A percentile compares a stretch with the other conserved stretches of the same genome.
These are phyloP conservation scores for Aphyosemion australe DNA, from an alignment of 2,113 vertebrate genomes.

Conservation along the genomic window DNA sequence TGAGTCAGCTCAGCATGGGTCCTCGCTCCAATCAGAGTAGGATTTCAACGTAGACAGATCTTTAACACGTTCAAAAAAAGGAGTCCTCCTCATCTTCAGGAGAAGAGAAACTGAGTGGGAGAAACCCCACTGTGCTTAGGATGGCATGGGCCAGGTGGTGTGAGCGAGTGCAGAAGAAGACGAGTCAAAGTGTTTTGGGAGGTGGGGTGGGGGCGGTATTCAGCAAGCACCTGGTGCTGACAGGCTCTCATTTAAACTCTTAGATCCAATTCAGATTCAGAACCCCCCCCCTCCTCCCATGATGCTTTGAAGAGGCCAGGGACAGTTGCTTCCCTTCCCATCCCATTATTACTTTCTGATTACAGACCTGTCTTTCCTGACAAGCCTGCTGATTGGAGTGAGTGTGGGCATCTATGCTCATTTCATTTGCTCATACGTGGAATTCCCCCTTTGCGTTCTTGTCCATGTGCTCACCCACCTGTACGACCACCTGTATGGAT, in stretches of 20 bases:
- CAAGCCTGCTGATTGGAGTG: slow-evolving; percentile 57
- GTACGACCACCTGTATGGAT: slow-evolving; percentile 40
- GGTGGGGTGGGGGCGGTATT: slow-evolving; percentile 46
- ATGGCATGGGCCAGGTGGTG: slow-evolving; percentile 66
- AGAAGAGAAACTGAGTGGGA: slow-evolving; percentile 46
- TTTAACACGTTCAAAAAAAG: slow-evolving; percentile 54
- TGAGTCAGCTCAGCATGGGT: slow-evolving; percentile 56
- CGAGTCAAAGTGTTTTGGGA: slow-evolving; percentile 36
- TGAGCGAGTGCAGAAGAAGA: slow-evolving; percentile 50
- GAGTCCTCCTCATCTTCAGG: slow-evolving; percentile 41
- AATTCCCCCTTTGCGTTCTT: slow-evolving; percentile 21
- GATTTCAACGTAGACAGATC: slow-evolving; percentile 57
- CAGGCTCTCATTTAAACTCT: slow-evolving; percentile 63
- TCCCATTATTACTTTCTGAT: slow-evolving; percentile 68
- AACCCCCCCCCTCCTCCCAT: slow-evolving; percentile 19
- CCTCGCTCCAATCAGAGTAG: slow-evolving; percentile 56
- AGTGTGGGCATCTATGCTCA: slow-evolving; percentile 32
- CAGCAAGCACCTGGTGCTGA: slow-evolving; percentile 70
- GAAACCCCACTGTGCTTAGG: slow-evolving; percentile 57
- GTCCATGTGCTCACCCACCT: slow-evolving; percentile 30
- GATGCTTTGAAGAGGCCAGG: slow-evolving; percentile 57
- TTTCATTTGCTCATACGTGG: slow-evolving; percentile 24
- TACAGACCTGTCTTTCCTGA: slow-evolving; percentile 66
- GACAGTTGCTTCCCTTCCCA: slow-evolving; percentile 53
- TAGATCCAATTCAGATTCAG: slow-evolving; percentile 58